A percentile compares a stretch with the other conserved stretches of the same genome.
These are phyloP conservation scores for Candoia aspera DNA, from an alignment of 2,113 vertebrate species.

Conservation along the genomic window DNA sequence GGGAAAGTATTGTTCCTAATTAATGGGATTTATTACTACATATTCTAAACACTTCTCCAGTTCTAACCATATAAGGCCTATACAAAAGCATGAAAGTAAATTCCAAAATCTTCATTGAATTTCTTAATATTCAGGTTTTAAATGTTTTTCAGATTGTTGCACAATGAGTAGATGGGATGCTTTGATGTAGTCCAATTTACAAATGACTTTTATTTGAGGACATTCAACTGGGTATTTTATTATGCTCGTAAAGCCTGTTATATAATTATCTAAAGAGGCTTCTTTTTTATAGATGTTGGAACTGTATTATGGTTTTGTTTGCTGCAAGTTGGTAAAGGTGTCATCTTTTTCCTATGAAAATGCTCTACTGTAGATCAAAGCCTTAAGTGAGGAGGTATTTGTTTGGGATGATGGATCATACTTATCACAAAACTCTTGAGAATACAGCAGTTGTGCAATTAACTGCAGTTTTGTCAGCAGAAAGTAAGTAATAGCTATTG, in stretches of 20 bases:
- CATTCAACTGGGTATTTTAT: neutral
- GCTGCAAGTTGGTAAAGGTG: neutral
- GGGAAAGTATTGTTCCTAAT: neutral
- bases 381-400: neutral
- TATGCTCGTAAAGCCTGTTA: neutral
- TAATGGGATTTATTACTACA: neutral
- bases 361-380: neutral
- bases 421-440: slow-evolving; percentile 7
- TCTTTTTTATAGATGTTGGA: neutral
- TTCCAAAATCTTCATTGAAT: neutral
- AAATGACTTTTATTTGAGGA: neutral
- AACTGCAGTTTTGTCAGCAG: slow-evolving; percentile 13
- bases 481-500: slow-evolving; percentile 11
- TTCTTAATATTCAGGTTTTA: neutral
- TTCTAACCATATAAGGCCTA: neutral
- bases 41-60: neutral
- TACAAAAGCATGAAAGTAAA: neutral
- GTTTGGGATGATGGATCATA: slow-evolving; percentile 7
- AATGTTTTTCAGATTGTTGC: neutral
- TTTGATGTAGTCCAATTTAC: neutral
- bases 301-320: neutral
- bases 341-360: neutral
- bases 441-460: slow-evolving; percentile 9
- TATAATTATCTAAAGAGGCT: neutral
- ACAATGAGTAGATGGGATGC: neutral